phyloP scores from a whole-genome alignment of 2,888 invertebrate species.

The Melinaea menophilus region DNA sequence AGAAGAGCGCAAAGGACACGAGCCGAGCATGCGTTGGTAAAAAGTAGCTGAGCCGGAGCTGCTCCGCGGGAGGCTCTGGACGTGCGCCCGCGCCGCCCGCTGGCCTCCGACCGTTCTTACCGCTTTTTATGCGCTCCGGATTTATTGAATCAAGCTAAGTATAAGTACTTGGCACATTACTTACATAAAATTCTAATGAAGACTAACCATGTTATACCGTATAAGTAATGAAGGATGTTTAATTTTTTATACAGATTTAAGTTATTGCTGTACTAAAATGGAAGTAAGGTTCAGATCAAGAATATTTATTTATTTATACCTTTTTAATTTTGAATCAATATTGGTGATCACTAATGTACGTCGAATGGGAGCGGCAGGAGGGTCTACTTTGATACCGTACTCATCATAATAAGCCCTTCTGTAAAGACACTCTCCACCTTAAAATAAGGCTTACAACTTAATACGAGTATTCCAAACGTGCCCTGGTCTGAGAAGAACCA shows the following conservation, averaged over 20 bases:
- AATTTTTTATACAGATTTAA: slow-evolving; percentile 13
- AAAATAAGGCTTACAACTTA: too few species aligned
- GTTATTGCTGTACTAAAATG: slow-evolving; percentile 3
- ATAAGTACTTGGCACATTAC: slow-evolving; percentile 30
- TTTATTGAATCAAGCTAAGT: slow-evolving; percentile 19
- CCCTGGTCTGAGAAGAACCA: too few species aligned
- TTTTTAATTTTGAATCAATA: too few species aligned
- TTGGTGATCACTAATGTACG: too few species aligned
- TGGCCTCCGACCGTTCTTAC: slow-evolving; percentile 28
- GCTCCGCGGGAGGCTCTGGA: slow-evolving; percentile 62
- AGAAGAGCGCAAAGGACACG: slow-evolving; percentile 77
- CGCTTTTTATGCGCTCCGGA: slow-evolving; percentile 14
- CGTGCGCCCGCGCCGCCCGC: slow-evolving; percentile 37
- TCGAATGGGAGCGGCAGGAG: too few species aligned
- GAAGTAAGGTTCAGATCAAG: neutral
- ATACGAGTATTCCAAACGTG: too few species aligned
- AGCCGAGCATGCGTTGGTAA: slow-evolving; percentile 69
- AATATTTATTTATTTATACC: neutral
- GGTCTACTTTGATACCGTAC: too few species aligned
- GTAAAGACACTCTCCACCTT: too few species aligned
- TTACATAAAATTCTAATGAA: slow-evolving; percentile 5
- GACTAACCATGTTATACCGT: slow-evolving; percentile 10
- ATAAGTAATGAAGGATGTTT: slow-evolving; percentile 2
- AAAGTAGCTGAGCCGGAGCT: slow-evolving; percentile 63
- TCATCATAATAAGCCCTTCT: too few species aligned